phyloP scores from a whole-genome alignment of 2,797 vertebrate species.

The Pipistrellus kuhlii region DNA sequence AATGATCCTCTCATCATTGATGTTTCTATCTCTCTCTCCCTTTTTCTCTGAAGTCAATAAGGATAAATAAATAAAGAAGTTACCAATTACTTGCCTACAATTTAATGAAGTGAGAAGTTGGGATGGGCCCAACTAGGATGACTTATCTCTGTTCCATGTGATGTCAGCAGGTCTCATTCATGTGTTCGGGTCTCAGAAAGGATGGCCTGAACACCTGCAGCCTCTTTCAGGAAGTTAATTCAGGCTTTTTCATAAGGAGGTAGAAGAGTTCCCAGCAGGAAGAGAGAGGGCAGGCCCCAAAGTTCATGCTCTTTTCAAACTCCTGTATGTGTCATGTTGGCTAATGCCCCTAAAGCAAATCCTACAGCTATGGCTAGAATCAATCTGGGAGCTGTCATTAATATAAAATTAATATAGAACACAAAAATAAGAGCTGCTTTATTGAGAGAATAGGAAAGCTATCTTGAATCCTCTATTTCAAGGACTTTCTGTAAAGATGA shows the following conservation, averaged over 20 bases:
- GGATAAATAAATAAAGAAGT: background rate
- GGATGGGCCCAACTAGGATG: background rate
- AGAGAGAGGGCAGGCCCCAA: background rate
- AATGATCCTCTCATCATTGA: too few species aligned
- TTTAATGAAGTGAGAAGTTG: background rate
- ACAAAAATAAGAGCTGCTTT: background rate
- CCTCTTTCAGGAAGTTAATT: constrained; percentile 1
- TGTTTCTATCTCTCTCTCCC: too few species aligned
- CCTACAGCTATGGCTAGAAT: background rate
- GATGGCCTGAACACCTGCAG: background rate
- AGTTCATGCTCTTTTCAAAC: background rate
- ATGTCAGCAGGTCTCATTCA: background rate
- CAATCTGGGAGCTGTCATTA: background rate
- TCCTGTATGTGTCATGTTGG: background rate
- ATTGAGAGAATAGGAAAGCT: background rate
- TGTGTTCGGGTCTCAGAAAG: background rate
- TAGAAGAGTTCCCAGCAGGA: background rate
- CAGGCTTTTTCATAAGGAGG: background rate
- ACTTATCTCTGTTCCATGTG: background rate
- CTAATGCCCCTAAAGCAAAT: background rate
- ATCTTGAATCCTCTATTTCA: background rate
- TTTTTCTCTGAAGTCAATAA: too few species aligned
- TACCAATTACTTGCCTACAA: background rate
- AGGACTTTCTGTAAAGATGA: constrained; percentile 39
- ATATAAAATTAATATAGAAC: background rate